phyloP scores from a whole-genome alignment of 2,113 vertebrate genomes.

The Charina bottae region DNA sequence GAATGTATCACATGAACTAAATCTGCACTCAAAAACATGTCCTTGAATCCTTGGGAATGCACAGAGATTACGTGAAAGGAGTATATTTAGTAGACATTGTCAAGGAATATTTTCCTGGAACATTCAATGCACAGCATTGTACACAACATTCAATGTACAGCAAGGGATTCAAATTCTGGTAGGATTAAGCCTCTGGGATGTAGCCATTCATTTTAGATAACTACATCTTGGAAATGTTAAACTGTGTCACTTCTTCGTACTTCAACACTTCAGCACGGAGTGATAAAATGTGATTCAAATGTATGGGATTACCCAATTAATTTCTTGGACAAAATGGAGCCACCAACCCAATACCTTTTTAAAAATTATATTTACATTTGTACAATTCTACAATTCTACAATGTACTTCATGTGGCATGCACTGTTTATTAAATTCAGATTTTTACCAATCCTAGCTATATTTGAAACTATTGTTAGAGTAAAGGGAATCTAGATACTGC shows the following conservation, averaged over 20 bases:
- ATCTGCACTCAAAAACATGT: background rate
- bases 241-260: background rate
- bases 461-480: constrained; percentile 23
- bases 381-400: background rate
- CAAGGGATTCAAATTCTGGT: background rate
- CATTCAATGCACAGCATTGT: background rate
- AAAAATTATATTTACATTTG: constrained; percentile 13
- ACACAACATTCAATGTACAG: too few relatives aligned
- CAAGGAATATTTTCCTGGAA: background rate
- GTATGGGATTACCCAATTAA: background rate
- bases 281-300: background rate
- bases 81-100: background rate
- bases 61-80: background rate
- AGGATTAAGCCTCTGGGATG: background rate
- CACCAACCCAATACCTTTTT: background rate
- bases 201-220: background rate
- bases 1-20: background rate
- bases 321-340: background rate
- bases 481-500: background rate
- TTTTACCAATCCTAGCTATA: constrained; percentile 16
- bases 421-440: background rate
- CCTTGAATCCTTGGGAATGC: background rate
- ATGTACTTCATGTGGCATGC: background rate
- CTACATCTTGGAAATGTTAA: background rate
- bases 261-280: background rate